These are phyloP conservation scores for Panzeria rudis DNA, from an alignment of 2,888 invertebrate species.

Conservation along the genomic window DNA sequence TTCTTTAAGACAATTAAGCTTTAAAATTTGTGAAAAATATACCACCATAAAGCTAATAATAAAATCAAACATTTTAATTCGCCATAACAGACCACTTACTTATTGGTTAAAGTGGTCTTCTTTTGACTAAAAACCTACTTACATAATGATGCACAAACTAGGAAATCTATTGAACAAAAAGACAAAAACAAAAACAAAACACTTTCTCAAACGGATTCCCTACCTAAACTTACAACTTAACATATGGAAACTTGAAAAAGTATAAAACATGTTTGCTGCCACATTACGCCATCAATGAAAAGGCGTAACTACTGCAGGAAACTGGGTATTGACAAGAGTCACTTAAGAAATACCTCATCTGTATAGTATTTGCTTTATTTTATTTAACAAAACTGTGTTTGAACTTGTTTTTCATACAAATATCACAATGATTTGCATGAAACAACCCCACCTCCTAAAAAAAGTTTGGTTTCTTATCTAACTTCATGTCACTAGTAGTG, in stretches of 20 bases:
- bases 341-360: slow-evolving; percentile 57
- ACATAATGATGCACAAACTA: slow-evolving; percentile 60
- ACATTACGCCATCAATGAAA: slow-evolving; percentile 37
- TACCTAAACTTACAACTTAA: neutral
- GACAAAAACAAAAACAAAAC: neutral
- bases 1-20: slow-evolving; percentile 17
- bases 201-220: slow-evolving; percentile 64
- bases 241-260: neutral
- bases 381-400: neutral
- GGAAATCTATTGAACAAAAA: slow-evolving; percentile 21
- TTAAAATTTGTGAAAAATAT: neutral
- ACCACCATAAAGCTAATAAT: neutral
- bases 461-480: neutral
- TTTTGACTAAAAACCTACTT: slow-evolving; percentile 60
- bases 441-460: slow-evolving; percentile 11
- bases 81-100: slow-evolving; percentile 3
- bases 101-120: slow-evolving; percentile 33
- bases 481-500: neutral
- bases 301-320: slow-evolving; percentile 68
- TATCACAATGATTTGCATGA: neutral
- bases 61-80: slow-evolving; percentile 4
- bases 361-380: neutral
- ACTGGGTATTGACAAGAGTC: slow-evolving; percentile 51
- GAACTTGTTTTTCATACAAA: neutral
- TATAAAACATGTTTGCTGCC: slow-evolving; percentile 43